Conservation (phyloP, 2,113 vertebrate genomes). For the Cheilinus undulatus region DNA sequence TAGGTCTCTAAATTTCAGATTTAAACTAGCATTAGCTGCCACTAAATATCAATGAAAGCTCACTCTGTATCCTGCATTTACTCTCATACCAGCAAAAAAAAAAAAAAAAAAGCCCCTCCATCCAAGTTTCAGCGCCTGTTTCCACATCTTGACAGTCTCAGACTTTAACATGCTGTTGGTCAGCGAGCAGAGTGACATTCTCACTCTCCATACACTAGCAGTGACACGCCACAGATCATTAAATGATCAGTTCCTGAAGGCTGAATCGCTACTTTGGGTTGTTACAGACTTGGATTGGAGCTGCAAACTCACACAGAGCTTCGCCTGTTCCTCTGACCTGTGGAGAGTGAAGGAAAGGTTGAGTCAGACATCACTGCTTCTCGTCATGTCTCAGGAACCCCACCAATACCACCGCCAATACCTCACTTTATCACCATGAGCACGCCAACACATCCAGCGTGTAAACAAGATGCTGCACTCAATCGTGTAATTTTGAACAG, state of each 20-base stretch:
- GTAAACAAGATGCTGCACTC: conserved; percentile 34
- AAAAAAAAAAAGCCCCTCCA: not conserved
- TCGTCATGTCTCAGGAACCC: conserved; percentile 60
- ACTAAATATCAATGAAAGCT: not conserved
- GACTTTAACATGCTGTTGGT: conserved; percentile 42
- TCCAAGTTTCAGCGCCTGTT: conserved; percentile 40
- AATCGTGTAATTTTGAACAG: conserved; percentile 13
- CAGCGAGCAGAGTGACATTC: conserved; percentile 42
- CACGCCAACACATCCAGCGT: conserved; percentile 39
- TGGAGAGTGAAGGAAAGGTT: conserved; percentile 60
- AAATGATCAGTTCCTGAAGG: conserved; percentile 66
- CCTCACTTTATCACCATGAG: conserved; percentile 61
- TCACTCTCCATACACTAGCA: conserved; percentile 32
- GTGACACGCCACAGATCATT: conserved; percentile 65
- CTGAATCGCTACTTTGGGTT: conserved; percentile 36
- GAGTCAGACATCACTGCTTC: conserved; percentile 67
- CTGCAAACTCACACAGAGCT: conserved; percentile 66
- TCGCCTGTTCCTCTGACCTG: conserved; percentile 64
- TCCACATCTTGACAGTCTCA: conserved; percentile 62
- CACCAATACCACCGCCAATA: conserved; percentile 46
- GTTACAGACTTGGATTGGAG: conserved; percentile 39
- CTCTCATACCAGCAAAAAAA: conserved; percentile 23
- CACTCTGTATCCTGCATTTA: conserved; percentile 1
- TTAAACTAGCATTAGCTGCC: too few relatives aligned
- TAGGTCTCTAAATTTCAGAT: too few relatives aligned